Percentiles rank a stretch among this genome's conserved stretches.
Conservation (phyloP, 2,888 invertebrate species). For the Meta bourneti region DNA sequence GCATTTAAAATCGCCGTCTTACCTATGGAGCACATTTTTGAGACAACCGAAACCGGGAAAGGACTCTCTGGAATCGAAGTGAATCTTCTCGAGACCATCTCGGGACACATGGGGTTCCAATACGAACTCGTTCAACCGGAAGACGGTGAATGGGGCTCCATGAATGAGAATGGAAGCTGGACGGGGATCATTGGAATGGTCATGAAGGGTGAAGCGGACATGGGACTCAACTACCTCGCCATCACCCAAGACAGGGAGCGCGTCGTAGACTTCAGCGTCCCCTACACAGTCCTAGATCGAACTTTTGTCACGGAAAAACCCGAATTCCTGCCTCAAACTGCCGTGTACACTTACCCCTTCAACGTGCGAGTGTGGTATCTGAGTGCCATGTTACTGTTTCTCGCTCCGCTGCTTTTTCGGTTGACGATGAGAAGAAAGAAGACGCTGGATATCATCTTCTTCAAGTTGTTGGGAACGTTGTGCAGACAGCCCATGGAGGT, state of each 20-base stretch:
- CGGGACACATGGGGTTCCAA: neutral
- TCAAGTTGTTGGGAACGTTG: neutral
- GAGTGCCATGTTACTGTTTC: neutral
- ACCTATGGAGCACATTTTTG: neutral
- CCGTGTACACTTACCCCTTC: conserved; percentile 3
- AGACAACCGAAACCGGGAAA: neutral
- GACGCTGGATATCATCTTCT: neutral
- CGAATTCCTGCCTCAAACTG: neutral
- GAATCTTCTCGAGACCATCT: neutral
- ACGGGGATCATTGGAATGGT: conserved; percentile 78
- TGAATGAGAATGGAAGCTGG: conserved; percentile 9
- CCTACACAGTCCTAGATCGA: conserved; percentile 79
- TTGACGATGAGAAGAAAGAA: neutral
- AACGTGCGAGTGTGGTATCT: neutral
- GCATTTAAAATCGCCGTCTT: neutral
- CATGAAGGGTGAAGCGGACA: conserved; percentile 80
- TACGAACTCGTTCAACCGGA: conserved; percentile 1
- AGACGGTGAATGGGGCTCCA: conserved; percentile 19
- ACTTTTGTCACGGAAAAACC: conserved; percentile 34
- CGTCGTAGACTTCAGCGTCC: conserved; percentile 82
- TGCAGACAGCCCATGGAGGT: neutral
- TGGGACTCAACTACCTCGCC: conserved; percentile 84
- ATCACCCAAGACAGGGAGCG: conserved; percentile 83
- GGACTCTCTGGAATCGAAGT: conserved; percentile 10
- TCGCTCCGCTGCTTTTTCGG: neutral